Evolutionary conservation across 2,888 invertebrate species (phyloP).

Genomic region (Nymphalis urticae): DNA sequence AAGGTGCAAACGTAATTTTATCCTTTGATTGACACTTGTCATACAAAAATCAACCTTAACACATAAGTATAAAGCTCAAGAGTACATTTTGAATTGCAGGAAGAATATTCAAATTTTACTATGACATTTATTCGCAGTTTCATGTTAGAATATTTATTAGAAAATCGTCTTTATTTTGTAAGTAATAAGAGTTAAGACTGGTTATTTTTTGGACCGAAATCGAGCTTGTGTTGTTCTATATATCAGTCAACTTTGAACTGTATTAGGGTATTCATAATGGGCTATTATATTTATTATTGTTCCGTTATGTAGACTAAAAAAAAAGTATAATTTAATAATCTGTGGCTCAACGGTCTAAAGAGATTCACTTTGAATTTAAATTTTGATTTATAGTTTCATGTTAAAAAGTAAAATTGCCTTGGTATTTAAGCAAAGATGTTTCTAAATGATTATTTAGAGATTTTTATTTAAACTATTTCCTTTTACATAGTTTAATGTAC

Average conservation of each 20-base stretch:
- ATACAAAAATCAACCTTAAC: slow-evolving; percentile 23
- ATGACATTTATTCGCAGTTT: slow-evolving; percentile 40
- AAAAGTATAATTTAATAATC: slow-evolving; percentile 1
- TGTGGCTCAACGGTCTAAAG: not conserved
- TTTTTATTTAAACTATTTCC: too few species aligned
- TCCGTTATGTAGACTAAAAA: slow-evolving; percentile 46
- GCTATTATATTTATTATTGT: slow-evolving; percentile 45
- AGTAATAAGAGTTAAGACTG: slow-evolving; percentile 18
- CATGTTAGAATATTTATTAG: slow-evolving; percentile 18
- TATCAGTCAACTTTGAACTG: slow-evolving; percentile 61
- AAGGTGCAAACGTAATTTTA: slow-evolving; percentile 43
- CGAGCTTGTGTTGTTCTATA: slow-evolving; percentile 46
- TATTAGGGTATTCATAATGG: slow-evolving; percentile 51
- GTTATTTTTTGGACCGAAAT: slow-evolving; percentile 21
- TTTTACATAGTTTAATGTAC: too few species aligned
- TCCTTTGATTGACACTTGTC: slow-evolving; percentile 16
- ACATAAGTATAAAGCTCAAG: not conserved
- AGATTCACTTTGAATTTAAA: too few species aligned
- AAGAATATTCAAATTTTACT: slow-evolving; percentile 9
- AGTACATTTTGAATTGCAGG: slow-evolving; percentile 12
- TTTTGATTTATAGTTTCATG: too few species aligned
- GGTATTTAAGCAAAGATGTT: too few species aligned
- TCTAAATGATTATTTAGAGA: too few species aligned
- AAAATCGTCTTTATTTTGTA: slow-evolving; percentile 31
- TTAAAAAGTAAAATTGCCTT: too few species aligned